phyloP scores from a whole-genome alignment of 2,113 vertebrate species.

The Hemibagrus wyckioides region DNA sequence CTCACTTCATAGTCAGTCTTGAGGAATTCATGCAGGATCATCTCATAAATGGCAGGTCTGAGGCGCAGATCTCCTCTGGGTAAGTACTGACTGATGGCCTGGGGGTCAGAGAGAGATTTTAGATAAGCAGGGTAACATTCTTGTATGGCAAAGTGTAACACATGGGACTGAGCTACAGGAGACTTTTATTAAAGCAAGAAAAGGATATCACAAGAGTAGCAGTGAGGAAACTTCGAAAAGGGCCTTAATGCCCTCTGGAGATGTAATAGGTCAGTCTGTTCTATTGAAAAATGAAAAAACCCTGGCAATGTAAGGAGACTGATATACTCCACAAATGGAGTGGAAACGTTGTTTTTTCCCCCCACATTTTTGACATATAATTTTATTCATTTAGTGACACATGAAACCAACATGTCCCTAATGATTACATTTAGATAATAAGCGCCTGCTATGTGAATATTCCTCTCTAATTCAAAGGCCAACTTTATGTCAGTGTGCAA shows the following conservation, averaged over 20 bases:
- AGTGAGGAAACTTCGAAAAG: neutral
- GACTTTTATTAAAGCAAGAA: slow-evolving; percentile 1
- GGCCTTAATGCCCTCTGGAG: slow-evolving; percentile 7
- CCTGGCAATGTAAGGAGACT: neutral
- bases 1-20: slow-evolving; percentile 94
- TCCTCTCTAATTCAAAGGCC: neutral
- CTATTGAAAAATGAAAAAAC: slow-evolving; percentile 4
- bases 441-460: neutral
- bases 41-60: slow-evolving; percentile 96
- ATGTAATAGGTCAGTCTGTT: neutral
- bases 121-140: neutral
- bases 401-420: neutral
- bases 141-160: slow-evolving; percentile 6
- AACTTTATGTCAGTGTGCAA: neutral
- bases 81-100: slow-evolving; percentile 97
- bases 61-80: slow-evolving; percentile 92
- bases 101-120: slow-evolving; percentile 29
- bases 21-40: slow-evolving; percentile 96
- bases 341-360: neutral
- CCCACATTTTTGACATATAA: neutral
- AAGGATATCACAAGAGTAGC: slow-evolving; percentile 7
- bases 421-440: neutral
- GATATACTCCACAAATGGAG: neutral
- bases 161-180: neutral
- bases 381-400: neutral